Percentiles rank a stretch among this genome's conserved stretches.
phyloP scores from a whole-genome alignment of 2,113 vertebrate species.

The Naja naja region DNA sequence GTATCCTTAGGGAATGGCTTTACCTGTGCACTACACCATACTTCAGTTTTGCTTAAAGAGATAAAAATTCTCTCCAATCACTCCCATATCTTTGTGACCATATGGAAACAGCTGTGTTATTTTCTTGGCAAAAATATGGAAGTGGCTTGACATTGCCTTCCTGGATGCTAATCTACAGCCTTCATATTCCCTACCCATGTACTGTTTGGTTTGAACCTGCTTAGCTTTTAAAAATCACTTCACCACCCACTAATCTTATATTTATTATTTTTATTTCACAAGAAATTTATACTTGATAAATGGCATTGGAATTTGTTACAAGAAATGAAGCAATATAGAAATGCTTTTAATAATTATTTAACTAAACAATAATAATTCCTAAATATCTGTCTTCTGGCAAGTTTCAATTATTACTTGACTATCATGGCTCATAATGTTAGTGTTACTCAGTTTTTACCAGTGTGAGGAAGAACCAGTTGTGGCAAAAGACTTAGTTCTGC shows the following conservation, averaged over 20 bases:
- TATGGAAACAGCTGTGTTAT: not conserved
- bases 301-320: not conserved
- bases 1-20: not conserved
- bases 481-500: not conserved
- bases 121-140: not conserved
- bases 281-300: not conserved
- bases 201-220: not conserved
- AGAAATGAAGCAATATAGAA: not conserved
- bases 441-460: not conserved
- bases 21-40: not conserved
- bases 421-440: not conserved
- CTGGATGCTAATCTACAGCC: not conserved
- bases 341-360: not conserved
- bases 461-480: not conserved
- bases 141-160: not conserved
- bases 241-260: not conserved
- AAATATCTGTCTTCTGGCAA: not conserved
- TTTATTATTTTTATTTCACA: not conserved
- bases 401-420: not conserved
- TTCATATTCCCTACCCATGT: not conserved
- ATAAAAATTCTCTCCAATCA: not conserved
- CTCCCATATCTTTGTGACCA: not conserved
- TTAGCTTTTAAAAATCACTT: not conserved
- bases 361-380: not conserved
- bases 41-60: not conserved